phyloP scores from a whole-genome alignment of 2,797 vertebrate species.

The Falco columbarius region DNA sequence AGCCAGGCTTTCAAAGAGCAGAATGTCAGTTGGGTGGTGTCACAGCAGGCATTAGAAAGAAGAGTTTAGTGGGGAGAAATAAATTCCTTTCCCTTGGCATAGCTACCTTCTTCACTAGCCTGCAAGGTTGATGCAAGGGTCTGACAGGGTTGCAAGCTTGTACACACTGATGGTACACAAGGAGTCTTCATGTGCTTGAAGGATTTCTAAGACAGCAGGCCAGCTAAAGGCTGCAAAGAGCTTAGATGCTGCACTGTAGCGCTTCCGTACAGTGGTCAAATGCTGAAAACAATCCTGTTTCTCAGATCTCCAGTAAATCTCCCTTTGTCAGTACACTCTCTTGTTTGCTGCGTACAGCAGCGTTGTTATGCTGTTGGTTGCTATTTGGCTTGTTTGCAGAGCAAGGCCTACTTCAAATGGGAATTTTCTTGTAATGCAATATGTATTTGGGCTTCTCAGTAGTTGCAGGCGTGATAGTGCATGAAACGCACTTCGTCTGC shows the following conservation, averaged over 20 bases:
- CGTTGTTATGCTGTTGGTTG: not conserved
- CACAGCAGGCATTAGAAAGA: not conserved
- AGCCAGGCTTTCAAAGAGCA: not conserved
- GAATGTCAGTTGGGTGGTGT: not conserved
- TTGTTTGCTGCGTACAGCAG: not conserved
- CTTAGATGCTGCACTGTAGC: not conserved
- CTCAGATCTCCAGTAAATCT: not conserved
- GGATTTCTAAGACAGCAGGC: not conserved
- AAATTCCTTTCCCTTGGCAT: not conserved
- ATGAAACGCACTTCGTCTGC: not conserved
- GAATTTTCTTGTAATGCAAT: not conserved
- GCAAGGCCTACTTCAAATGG: not conserved
- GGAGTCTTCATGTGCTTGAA: not conserved
- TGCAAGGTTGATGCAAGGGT: not conserved
- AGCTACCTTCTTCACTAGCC: not conserved
- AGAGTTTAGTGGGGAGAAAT: not conserved
- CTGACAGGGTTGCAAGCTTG: not conserved
- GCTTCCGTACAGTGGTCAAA: not conserved
- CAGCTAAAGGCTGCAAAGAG: not conserved
- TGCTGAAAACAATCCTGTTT: not conserved
- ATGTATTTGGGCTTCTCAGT: not conserved
- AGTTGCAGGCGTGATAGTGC: not conserved
- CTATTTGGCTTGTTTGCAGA: not conserved
- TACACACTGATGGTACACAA: not conserved
- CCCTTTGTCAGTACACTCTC: slow-evolving; percentile 6